A percentile compares a stretch with the other conserved stretches of the same genome.
phyloP scores from a whole-genome alignment of 1,140 invertebrate species.

The Zaprionus lachaisei region DNA sequence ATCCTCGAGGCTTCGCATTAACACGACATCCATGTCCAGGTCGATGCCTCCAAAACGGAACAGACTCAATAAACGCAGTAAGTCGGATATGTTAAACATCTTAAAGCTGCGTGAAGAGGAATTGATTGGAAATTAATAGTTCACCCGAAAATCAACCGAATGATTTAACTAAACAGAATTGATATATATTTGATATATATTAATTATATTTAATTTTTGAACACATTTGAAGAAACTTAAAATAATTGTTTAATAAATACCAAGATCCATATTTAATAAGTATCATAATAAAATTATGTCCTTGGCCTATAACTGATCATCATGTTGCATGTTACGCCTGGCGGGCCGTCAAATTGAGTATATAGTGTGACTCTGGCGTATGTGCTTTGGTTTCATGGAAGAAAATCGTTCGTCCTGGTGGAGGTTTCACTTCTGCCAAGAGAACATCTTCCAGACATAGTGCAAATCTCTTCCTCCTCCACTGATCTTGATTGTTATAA shows the following conservation, averaged over 20 bases:
- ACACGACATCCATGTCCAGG: conserved; percentile 90
- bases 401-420: conserved; percentile 85
- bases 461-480: neutral
- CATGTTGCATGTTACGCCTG: conserved; percentile 84
- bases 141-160: neutral
- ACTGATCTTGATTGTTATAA: neutral
- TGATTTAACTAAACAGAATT: too few species aligned
- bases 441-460: conserved; percentile 64
- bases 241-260: too few species aligned
- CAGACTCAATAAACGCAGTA: conserved; percentile 10
- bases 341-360: conserved; percentile 84
- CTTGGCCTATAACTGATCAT: too few species aligned
- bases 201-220: too few species aligned
- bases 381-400: conserved; percentile 87
- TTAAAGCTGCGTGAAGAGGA: conserved; percentile 5
- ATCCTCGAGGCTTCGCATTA: conserved; percentile 87
- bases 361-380: neutral
- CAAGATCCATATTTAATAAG: too few species aligned
- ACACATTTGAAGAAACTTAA: too few species aligned
- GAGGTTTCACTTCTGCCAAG: conserved; percentile 58
- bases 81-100: conserved; percentile 10
- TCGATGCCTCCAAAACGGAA: conserved; percentile 22
- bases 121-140: neutral
- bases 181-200: too few species aligned
- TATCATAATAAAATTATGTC: too few species aligned